phyloP scores from a whole-genome alignment of 2,888 invertebrate genomes.

The Metellina segmentata region DNA sequence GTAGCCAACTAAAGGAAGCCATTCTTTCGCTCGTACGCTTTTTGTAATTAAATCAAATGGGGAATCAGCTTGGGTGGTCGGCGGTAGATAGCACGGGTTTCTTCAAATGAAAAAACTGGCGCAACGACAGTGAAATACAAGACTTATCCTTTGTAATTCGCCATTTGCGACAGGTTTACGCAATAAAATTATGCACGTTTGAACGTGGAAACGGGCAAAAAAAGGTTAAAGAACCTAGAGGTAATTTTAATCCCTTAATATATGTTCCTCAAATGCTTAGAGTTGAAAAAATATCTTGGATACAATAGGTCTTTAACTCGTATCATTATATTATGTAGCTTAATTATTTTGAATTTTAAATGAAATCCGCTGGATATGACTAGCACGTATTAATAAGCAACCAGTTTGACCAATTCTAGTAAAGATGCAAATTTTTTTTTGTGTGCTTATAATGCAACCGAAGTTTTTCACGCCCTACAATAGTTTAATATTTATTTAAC shows the following conservation, averaged over 20 bases:
- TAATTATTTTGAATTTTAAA: conserved; percentile 1
- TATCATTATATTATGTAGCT: background rate
- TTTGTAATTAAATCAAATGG: background rate
- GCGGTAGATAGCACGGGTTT: background rate
- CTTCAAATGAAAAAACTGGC: background rate
- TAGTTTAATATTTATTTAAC: too few relatives aligned
- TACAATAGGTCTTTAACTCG: background rate
- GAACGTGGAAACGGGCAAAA: background rate
- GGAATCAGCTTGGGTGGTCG: background rate
- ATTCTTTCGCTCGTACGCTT: background rate
- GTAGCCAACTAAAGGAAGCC: background rate
- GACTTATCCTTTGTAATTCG: background rate
- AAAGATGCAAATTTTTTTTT: too few relatives aligned
- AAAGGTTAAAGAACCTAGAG: background rate
- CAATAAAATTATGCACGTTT: background rate
- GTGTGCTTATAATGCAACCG: too few relatives aligned
- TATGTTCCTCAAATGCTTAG: background rate
- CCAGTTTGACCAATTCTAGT: too few relatives aligned
- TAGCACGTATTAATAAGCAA: background rate
- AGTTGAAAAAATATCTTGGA: background rate
- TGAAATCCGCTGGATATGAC: background rate
- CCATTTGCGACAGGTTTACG: background rate
- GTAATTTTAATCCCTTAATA: background rate
- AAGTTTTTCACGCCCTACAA: too few relatives aligned
- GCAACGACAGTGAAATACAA: background rate